phyloP scores from a whole-genome alignment of 1,140 invertebrate genomes.

The Zaprionus kolodkinae region DNA sequence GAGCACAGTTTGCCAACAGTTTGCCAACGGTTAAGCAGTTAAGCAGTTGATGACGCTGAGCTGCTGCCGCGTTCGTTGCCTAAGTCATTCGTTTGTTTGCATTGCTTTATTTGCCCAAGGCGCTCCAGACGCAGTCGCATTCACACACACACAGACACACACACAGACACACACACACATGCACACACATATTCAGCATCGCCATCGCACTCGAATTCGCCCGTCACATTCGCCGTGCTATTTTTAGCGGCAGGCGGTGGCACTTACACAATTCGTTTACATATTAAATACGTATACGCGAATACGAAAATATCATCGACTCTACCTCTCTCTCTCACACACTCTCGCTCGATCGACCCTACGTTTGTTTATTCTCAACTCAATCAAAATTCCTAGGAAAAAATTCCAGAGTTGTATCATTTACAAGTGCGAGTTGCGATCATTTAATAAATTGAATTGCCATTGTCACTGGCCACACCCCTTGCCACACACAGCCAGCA shows the following conservation, averaged over 20 bases:
- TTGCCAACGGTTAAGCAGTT: slow-evolving; percentile 14
- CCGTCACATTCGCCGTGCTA: slow-evolving; percentile 43
- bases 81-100: slow-evolving; percentile 69
- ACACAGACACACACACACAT: background rate
- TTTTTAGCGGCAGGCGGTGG: slow-evolving; percentile 60
- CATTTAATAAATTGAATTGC: slow-evolving; percentile 82
- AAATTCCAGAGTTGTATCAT: slow-evolving; percentile 74
- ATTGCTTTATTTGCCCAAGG: slow-evolving; percentile 66
- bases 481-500: background rate
- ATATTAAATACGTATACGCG: slow-evolving; percentile 57
- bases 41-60: slow-evolving; percentile 19
- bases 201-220: slow-evolving; percentile 17
- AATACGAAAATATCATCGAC: slow-evolving; percentile 44
- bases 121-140: slow-evolving; percentile 29
- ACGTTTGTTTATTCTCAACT: slow-evolving; percentile 77
- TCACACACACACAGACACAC: slow-evolving; percentile 18
- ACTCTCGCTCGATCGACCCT: too few species aligned
- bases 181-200: slow-evolving; percentile 8
- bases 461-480: slow-evolving; percentile 51
- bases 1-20: slow-evolving; percentile 30
- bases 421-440: slow-evolving; percentile 64
- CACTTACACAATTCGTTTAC: slow-evolving; percentile 78
- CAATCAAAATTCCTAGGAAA: slow-evolving; percentile 81
- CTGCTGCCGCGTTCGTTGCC: slow-evolving; percentile 57
- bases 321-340: background rate